Evolutionary conservation across 2,113 vertebrate species (phyloP), one percentile per base, ranked within the genome.

Genomic region (Nymphicus hollandicus): DNA sequence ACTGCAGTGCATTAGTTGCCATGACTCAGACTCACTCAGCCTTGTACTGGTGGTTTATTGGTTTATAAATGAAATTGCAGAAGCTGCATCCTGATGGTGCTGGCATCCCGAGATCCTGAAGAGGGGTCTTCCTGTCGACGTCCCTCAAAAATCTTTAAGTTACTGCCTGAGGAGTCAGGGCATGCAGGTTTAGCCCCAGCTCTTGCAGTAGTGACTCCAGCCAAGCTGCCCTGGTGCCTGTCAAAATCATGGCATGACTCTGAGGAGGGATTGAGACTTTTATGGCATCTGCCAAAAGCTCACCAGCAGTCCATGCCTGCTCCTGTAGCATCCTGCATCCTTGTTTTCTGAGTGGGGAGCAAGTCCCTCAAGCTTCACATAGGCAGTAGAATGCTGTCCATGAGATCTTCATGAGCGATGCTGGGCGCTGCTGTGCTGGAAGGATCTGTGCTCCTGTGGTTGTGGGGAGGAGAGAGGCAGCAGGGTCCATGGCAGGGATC

Each of bases 1-100:
- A 19, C 93, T 68, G 93, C 88, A 83, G 94, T 88, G 85, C 94
- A 91, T 96, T 96, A 95, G 94, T 86, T 83, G 89, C 90, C 43
- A 41, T 88, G 89, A 86, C 37, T 95, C 81, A 88, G 82, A 71
- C 65, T 83, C 74, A 5, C 91, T 95, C 90, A 94, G 77, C 91
- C 90, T 88, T 53, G 81, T n/a, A 6, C 71, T 39, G 55, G 71
- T 91, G 4, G 3, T 88, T 89, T 91, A 83, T 91, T 71, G 82
- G 79, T 69, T 90, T 88, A 63, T 86, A 90, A 86, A 94, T 94
- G 53, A 77, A 96, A 66, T 86, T 70, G 88, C 77, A 83, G 94
- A 77, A 91, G 79, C 81, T 66, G 89, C 3, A 0, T 95, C 88
- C 90, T 7, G 0, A 61, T 64, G 37, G 88, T 16, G 39, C 88